Evolutionary conservation across 2,113 vertebrate species (phyloP).

Genomic region (Larimichthys crocea): DNA sequence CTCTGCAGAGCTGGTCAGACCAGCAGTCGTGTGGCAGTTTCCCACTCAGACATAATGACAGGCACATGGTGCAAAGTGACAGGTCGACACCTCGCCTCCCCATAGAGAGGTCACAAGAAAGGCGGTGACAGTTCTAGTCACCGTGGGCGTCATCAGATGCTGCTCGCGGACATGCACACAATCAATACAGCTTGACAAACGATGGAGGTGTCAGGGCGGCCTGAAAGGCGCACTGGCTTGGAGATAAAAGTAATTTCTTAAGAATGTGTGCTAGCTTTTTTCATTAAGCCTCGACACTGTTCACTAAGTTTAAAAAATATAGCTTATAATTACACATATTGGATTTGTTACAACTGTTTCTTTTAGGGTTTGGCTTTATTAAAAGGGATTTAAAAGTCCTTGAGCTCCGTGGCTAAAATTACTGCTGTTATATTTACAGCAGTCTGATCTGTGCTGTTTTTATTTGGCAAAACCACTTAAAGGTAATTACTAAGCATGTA

Average conservation of each 20-base stretch:
- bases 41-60: constrained; percentile 60
- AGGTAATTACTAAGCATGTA: constrained; percentile 41
- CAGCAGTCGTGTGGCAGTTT: constrained; percentile 39
- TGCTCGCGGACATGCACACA: background rate
- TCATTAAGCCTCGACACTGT: constrained; percentile 20
- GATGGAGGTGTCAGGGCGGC: constrained; percentile 11
- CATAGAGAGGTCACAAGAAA: constrained; percentile 57
- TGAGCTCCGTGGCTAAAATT: constrained; percentile 17
- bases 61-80: constrained; percentile 57
- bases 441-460: constrained; percentile 47
- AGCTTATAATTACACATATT: constrained; percentile 50
- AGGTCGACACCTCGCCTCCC: constrained; percentile 60
- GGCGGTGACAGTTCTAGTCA: constrained; percentile 46
- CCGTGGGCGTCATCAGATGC: constrained; percentile 37
- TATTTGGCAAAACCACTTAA: constrained; percentile 53
- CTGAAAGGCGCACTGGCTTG: constrained; percentile 5
- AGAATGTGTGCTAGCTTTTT: constrained; percentile 4
- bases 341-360: constrained; percentile 31
- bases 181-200: constrained; percentile 55
- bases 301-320: constrained; percentile 29
- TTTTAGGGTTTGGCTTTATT: constrained; percentile 20
- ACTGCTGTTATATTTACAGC: constrained; percentile 43
- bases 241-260: constrained; percentile 10
- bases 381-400: constrained; percentile 42
- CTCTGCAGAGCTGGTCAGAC: constrained; percentile 50